Evolutionary conservation across 2,888 invertebrate species (phyloP), one percentile per base, ranked within the genome.

Genomic region (Patella caerulea): DNA sequence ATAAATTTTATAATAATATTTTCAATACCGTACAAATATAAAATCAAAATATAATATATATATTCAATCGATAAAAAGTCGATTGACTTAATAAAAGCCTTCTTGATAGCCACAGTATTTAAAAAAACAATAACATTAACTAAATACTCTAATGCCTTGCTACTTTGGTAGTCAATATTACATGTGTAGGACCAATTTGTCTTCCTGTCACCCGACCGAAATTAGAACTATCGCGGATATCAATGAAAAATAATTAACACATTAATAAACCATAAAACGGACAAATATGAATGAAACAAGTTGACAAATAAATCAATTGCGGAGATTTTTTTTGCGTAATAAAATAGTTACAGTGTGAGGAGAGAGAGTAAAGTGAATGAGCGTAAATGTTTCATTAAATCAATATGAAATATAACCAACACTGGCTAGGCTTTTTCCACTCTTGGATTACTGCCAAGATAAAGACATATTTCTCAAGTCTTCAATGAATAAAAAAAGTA

Each of bases 401-500:
- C 65, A 65, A 65, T 65, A 65, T 65, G 12, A 65, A 65, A 65
- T 65, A 65, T 24, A 65, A 65, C 65, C 11, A 24, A 19, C 19
- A 19, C 19, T 14, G 24, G 65, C 19, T 65, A 45, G 45, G 45
- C 24, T 65, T 65, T 65, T 65, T 24, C 65, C 19, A 65, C 19
- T 65, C 24, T 65, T 65, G 65, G 65, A 65, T 65, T 24, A 24
- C 24, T 65, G 65, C 65, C 65, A 65, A 65, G 19, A 24, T 24
- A 65, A 65, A 24, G 65, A 65, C 65, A 65, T 45, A 45, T 45
- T 45, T 45, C 45, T 45, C 45, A 45, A 45, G 45, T 45, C 45
- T 45, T 45, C 45, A 45, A 45, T 45, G 45, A 45, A 9, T 45
- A 45, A 45, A 45, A 34, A 65, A 75, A 76, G 70, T 69, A 76